Base-by-base conservation (phyloP, 2,888 invertebrate genomes). In the Parapristionchus giblindavisi region DNA sequence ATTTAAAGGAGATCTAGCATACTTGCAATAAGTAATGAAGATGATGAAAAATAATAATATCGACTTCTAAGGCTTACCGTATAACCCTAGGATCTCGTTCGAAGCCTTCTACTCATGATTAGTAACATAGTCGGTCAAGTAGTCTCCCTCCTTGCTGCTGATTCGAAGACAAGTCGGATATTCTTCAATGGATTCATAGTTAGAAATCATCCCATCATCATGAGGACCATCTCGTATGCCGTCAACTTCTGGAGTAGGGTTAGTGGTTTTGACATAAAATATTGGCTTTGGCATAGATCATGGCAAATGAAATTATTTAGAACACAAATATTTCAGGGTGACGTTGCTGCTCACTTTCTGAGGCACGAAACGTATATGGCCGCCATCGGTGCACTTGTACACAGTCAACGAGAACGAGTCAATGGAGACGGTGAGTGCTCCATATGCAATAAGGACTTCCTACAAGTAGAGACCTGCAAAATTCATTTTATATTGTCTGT, bases 101-200 rank as follows among this genome's bases (percentile, higher is more conserved):
- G 92, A 77, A 92, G 92, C 88, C 89, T 92, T 54, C 87, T 92
- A 60, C 90, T 92, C 83, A 91, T 91, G 76, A 92, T 92, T 81
- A 92, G 92, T 85, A 92, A 92, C 87, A 92, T 92, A 84, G 92
- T 92, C 75, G 92, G 92, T n/a, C 92, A 92, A 71, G 91, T 92
- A 76, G 92, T 92, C 54, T 92, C 91, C 85, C 90, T 92, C 3
- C 91, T 92, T 83, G 92, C 92, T n/a, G 90, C 91, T 87, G 90
- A 91, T 81, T 91, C 92, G 84, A 90, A 90, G 29, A 89, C 92
- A 77, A 90, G 91, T 79, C 89, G 91, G 88, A 91, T 92, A 48
- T 92, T 92, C 83, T 92, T 92, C 88, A 92, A 92, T 51, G 92
- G 92, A 21, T 92, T 92, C 85, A 92, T 92, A 86, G 90, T 92